Base-by-base conservation (phyloP, 2,113 vertebrate genomes). In the Probosciger aterrimus region DNA sequence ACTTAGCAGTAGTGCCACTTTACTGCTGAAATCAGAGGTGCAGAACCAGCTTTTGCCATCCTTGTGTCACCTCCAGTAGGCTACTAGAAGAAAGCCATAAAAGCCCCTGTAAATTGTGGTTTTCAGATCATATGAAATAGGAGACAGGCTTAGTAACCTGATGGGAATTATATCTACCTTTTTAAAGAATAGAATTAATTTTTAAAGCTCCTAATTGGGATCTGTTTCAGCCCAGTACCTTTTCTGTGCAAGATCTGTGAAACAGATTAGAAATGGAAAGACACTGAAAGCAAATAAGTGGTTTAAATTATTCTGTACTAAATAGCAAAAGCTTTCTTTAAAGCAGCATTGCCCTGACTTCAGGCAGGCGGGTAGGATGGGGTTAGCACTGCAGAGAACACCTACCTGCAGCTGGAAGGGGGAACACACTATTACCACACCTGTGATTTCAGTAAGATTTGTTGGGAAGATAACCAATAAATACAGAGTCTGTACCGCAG, bases 401-500 rank as follows among this genome's bases (percentile, higher is more conserved):
- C 74, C 90, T 90, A 65, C 69, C 73, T 82, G 88, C 43, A 41
- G 83, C 86, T 91, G 84, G 65, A 81, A 93, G 46, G 71, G 88
- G 87, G 76, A 59, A 67, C 92, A 75, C 7, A 0, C 64, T 95
- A 74, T 78, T 37, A 52, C 65, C 86, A 75, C 59, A 59, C 89
- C 95, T 97, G 82, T 93, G 86, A 95, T 96, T 95, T 70, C 93
- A 55, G 47, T 28, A 84, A 88, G 91, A 96, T 93, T 93, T 69
- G 92, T 87, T 69, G 89, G 55, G 76, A 70, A 57, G 44, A 88
- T 93, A 80, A 52, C 91, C 81, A 86, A 88, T 86, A 95, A 95
- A 96, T 87, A 96, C 91, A 44, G 75, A 86, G 63, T 41, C 77
- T 96, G 95, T 90, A 70, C 89, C 12, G 2, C 78, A 82, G 83